Conservation (phyloP, 2,797 vertebrate genomes). For the Notamacropus eugenii region DNA sequence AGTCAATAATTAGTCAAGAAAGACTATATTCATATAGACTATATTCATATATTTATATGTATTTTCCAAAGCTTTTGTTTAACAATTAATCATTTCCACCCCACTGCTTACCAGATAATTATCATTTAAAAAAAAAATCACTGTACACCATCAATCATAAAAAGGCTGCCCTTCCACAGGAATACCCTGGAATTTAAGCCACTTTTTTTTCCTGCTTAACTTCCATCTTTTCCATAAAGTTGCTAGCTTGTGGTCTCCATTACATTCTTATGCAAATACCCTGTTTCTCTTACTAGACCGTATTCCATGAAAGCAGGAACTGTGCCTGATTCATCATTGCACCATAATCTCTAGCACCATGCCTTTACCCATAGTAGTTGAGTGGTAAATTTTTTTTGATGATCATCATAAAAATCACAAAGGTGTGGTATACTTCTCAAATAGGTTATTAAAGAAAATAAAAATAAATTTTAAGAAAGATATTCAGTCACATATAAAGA, state of each 20-base stretch:
- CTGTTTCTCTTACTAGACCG: not conserved
- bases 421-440: constrained; percentile 4
- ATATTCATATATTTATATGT: not conserved
- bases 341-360: not conserved
- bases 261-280: not conserved
- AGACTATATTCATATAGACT: not conserved
- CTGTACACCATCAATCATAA: not conserved
- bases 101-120: not conserved
- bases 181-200: not conserved
- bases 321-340: constrained; percentile 3
- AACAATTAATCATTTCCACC: not conserved
- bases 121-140: constrained; percentile 20
- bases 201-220: constrained; percentile 38
- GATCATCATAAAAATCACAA: not conserved
- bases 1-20: not conserved
- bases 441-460: constrained; percentile 23
- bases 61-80: not conserved
- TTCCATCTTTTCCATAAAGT: constrained; percentile 35
- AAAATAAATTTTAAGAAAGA: constrained; percentile 37
- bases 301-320: constrained; percentile 22
- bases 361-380: constrained; percentile 4
- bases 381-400: not conserved
- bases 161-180: constrained; percentile 34
- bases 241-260: constrained; percentile 19
- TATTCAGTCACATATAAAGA: not conserved